These are phyloP conservation scores for Podarcis raffonei DNA, from an alignment of 2,113 vertebrate species.

Conservation along the genomic window DNA sequence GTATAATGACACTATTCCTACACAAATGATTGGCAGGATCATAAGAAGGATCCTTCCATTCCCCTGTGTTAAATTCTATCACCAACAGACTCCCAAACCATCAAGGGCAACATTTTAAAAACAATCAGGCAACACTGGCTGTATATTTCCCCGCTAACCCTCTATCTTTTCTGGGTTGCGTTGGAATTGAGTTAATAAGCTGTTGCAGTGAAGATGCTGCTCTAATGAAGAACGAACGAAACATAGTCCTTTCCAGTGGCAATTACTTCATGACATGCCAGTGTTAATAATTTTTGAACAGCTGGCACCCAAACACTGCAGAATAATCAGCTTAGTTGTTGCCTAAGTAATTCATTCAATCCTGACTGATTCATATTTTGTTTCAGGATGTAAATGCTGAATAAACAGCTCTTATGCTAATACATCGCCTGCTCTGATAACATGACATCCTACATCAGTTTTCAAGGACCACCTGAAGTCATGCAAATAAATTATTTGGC, in stretches of 20 bases:
- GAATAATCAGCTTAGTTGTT: conserved; percentile 32
- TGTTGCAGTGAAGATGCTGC: conserved; percentile 39
- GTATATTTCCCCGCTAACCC: background rate
- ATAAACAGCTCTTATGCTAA: conserved; percentile 50
- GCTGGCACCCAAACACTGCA: background rate
- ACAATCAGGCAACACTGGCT: background rate
- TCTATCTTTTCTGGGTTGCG: background rate
- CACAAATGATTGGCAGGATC: too few relatives aligned
- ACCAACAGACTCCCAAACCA: background rate
- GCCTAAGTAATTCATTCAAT: conserved; percentile 8
- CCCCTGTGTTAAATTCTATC: too few relatives aligned
- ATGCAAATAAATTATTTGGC: conserved; percentile 51
- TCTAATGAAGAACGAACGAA: conserved; percentile 28
- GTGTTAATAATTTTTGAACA: conserved; percentile 1
- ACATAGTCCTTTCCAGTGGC: conserved; percentile 34
- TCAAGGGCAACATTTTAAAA: background rate
- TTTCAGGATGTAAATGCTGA: conserved; percentile 29
- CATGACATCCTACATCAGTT: conserved; percentile 30
- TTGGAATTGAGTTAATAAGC: conserved; percentile 38
- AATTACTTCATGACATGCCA: conserved; percentile 33
- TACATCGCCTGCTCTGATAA: conserved; percentile 30
- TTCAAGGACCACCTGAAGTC: conserved; percentile 52
- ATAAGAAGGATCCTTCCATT: too few relatives aligned
- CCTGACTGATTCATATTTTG: conserved; percentile 31
- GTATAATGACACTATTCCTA: too few relatives aligned